These are phyloP conservation scores for Drosophila sp. DNA, from an alignment of 1,140 invertebrate species.

Conservation along the genomic window DNA sequence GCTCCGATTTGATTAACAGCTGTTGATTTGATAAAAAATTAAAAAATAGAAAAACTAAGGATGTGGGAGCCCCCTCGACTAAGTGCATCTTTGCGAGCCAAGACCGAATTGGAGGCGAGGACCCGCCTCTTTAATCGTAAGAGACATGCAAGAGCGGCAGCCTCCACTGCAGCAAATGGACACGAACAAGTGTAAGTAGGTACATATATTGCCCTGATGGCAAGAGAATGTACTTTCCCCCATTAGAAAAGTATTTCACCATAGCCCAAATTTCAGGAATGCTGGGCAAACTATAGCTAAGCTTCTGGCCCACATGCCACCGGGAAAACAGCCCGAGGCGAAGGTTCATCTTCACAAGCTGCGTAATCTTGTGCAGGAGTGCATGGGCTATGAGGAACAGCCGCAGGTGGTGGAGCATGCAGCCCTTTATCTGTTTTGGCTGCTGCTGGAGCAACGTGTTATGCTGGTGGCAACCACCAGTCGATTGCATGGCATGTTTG, in stretches of 20 bases:
- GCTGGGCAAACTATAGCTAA: conserved; percentile 61
- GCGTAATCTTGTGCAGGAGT: conserved; percentile 73
- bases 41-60: conserved; percentile 19
- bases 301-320: conserved; percentile 60
- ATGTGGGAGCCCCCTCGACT: conserved; percentile 77
- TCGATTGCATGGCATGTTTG: conserved; percentile 66
- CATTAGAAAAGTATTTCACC: conserved; percentile 37
- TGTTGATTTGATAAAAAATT: conserved; percentile 1
- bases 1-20: background rate
- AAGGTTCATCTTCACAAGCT: conserved; percentile 74
- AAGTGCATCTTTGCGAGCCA: conserved; percentile 66
- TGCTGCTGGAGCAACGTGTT: conserved; percentile 69
- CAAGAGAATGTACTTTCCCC: background rate
- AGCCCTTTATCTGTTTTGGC: conserved; percentile 70
- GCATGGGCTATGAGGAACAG: conserved; percentile 79
- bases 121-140: conserved; percentile 37
- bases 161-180: conserved; percentile 50
- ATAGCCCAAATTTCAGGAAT: conserved; percentile 28
- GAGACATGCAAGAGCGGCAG: conserved; percentile 17
- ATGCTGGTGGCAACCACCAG: conserved; percentile 67
- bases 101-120: conserved; percentile 72
- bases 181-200: conserved; percentile 43
- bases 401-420: conserved; percentile 79
- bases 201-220: background rate
- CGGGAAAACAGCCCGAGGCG: conserved; percentile 51